phyloP scores from a whole-genome alignment of 2,888 invertebrate genomes.

The Salticus scenicus region DNA sequence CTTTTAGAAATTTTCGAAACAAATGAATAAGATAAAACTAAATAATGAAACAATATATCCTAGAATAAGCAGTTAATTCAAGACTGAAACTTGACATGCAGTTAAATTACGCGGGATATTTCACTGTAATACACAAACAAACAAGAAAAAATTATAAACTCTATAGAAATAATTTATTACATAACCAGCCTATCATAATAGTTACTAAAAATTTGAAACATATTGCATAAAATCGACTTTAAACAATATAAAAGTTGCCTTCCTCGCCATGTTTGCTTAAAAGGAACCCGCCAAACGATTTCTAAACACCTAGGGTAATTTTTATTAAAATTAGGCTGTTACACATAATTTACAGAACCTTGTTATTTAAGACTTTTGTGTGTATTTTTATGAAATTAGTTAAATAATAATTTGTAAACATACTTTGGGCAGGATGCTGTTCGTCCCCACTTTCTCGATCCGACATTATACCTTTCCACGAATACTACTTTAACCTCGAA shows the following conservation, averaged over 20 bases:
- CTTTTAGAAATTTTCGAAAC: too few relatives aligned
- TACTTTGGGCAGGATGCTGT: slow-evolving; percentile 75
- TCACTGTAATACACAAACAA: too few relatives aligned
- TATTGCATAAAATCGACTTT: too few relatives aligned
- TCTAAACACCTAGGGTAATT: neutral
- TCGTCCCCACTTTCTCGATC: slow-evolving; percentile 77
- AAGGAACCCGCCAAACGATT: slow-evolving; percentile 61
- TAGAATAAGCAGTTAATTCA: too few relatives aligned
- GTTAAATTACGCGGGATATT: too few relatives aligned
- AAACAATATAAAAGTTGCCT: slow-evolving; percentile 66
- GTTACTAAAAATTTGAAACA: too few relatives aligned
- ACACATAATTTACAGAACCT: neutral
- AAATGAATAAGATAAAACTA: too few relatives aligned
- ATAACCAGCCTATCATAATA: too few relatives aligned
- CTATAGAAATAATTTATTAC: too few relatives aligned
- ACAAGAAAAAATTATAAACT: too few relatives aligned
- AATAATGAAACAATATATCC: too few relatives aligned
- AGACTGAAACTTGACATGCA: too few relatives aligned
- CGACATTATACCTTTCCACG: slow-evolving; percentile 77
- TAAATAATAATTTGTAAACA: slow-evolving; percentile 51
- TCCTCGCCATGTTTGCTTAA: slow-evolving; percentile 68
- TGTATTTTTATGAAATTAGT: neutral
- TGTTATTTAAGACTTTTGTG: neutral
- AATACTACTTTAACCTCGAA: slow-evolving; percentile 72
- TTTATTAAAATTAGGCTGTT: neutral